Evolutionary conservation across 2,797 vertebrate species (phyloP).

Genomic region (Pangasius macronema): DNA sequence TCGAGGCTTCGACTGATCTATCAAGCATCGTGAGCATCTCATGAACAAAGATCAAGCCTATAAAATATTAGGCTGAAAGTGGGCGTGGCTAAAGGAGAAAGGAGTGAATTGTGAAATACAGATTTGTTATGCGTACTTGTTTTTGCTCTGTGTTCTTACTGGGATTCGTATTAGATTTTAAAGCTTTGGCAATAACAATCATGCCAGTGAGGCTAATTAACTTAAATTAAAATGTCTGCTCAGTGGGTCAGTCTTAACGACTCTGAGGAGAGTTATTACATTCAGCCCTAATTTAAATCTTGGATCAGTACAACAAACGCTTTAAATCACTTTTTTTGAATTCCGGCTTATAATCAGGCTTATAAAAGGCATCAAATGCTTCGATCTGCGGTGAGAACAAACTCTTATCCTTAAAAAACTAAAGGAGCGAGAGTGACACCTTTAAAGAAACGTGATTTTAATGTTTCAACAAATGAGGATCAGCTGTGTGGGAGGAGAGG

Average conservation of each 20-base stretch:
- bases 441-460: background rate
- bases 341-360: background rate
- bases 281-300: background rate
- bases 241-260: too few species aligned
- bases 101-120: background rate
- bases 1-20: background rate
- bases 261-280: background rate
- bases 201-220: too few species aligned
- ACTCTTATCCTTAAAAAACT: background rate
- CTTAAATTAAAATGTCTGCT: too few species aligned
- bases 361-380: background rate
- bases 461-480: background rate
- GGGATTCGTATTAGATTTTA: background rate
- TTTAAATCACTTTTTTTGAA: background rate
- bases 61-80: too few species aligned
- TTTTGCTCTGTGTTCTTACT: background rate
- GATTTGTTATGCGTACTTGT: background rate
- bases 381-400: background rate
- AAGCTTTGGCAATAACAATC: background rate
- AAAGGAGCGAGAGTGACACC: background rate
- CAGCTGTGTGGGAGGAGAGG: slow-evolving; percentile 11
- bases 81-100: too few species aligned
- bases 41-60: too few species aligned
- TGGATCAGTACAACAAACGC: background rate
- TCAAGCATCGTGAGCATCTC: background rate